Base-by-base conservation (phyloP, 2,888 invertebrate species). In the Pollenia amentaria region DNA sequence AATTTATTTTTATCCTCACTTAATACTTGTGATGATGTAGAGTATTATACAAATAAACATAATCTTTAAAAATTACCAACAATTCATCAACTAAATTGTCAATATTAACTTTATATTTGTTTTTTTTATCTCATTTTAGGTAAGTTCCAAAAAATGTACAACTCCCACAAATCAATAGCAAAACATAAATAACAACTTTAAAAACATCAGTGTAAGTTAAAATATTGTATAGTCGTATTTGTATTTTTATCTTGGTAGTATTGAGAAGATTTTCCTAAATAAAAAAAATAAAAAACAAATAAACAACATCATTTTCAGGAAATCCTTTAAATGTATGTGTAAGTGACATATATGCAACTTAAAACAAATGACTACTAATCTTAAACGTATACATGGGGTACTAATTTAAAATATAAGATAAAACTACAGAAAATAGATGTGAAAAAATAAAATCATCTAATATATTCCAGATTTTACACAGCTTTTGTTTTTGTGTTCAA, bases 71-170 rank as follows among this genome's bases (percentile, higher is more conserved):
- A n/a, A 65, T 46, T 48, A 65, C 4, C n/a, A 21, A 42, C 3
- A 21, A 42, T 18, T 38, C 55, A 16, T 44, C 12, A n/a, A 12
- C 10, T 11, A 21, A 65, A 55, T 46, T 38, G 44, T 65, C 64
- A 62, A 51, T 18, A 53, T 53, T 53, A 18, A 65, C 21, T 46
- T 42, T 67, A 29, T 40, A 53, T 29, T 12, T 60, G 51, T 46
- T 48, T 21, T 62, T 42, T 67, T 12, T 75, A 10, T 80, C 11
- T 77, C 12, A 44, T 85, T 85, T 44, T 57, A 85, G 85, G 85
- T 85, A 81, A 85, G 85, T 85, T n/a, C 3, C 3, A 11, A 42
- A 16, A 29, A 29, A 29, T 29, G 29, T 29, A 29, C 29, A 65
- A 21, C n/a, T 21, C n/a, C 42, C 7, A 40, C 53, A 11, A 44